Base-by-base conservation (phyloP, 1,140 invertebrate genomes). In the Cylas formicarius region DNA sequence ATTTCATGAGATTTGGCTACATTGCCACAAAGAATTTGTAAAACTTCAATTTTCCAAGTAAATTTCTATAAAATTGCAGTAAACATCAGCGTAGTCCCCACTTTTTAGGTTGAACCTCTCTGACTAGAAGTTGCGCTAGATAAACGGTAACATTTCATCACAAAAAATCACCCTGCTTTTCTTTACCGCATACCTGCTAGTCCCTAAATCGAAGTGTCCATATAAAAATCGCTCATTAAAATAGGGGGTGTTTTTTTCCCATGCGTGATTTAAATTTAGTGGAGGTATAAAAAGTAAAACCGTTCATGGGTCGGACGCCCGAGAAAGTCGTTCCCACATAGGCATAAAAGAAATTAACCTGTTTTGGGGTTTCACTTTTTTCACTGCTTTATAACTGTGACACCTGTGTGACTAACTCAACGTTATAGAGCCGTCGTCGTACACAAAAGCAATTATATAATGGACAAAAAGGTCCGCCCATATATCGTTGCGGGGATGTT, bases 291-390 rank as follows among this genome's bases (percentile, higher is more conserved):
- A 52, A 52, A 48, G 40, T 48, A 42, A 47, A 46, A 48, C 22
- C 41, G 32, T 52, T 43, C 39, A 14, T 32, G 20, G 11, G 33
- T 35, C 42, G 29, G n/a, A n/a, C n/a, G n/a, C n/a, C n/a, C n/a
- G n/a, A n/a, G n/a, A 44, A 34, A 44, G 47, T 52, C 28, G 47
- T 57, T 61, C 58, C 58, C 58, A 61, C 58, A 61, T 54, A 61
- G 51, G 33, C 21, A 58, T 46, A 58, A 61, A 45, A 51, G 54
- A 53, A 50, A 61, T 61, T 58, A 58, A 58, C 57, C 55, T 60
- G 57, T 60, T 41, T 28, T 29, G 48, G 44, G 45, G 44, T 43
- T 52, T 48, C 44, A 35, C 39, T 44, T 52, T 52, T 52, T 52
- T 27, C 18, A 22, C 28, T 11, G 18, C 17, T 36, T 32, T 33